Conservation (phyloP, 2,888 invertebrate genomes). For the Phaonia tiefii region DNA sequence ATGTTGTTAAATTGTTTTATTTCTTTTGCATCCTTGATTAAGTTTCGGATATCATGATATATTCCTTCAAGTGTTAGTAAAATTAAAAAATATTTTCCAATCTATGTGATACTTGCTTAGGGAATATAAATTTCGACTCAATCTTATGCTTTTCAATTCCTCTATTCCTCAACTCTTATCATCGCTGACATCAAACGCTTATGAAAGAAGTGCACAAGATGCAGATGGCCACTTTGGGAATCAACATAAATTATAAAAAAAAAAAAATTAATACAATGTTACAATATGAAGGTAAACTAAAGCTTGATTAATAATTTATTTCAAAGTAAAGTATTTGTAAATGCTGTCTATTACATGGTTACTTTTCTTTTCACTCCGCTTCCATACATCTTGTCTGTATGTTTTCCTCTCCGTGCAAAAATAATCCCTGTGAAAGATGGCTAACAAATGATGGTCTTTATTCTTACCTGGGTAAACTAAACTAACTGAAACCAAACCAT, state of each 20-base stretch:
- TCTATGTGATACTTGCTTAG: too few species aligned
- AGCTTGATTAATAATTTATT: constrained; percentile 66
- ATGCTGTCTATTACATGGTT: background rate
- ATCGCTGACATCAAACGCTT: constrained; percentile 16
- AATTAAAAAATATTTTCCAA: too few species aligned
- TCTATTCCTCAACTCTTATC: background rate
- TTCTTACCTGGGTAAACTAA: constrained; percentile 36
- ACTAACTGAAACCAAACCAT: background rate
- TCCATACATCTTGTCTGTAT: background rate
- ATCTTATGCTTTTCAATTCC: background rate
- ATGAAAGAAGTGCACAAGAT: background rate
- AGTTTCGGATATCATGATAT: too few species aligned
- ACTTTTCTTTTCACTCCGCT: background rate
- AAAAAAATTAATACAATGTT: constrained; percentile 41
- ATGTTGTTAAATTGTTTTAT: too few species aligned
- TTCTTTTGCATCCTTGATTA: too few species aligned
- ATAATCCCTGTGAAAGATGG: constrained; percentile 26
- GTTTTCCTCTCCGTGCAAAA: background rate
- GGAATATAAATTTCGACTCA: too few species aligned
- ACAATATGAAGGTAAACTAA: constrained; percentile 57
- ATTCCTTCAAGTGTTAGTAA: too few species aligned
- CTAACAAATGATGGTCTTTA: constrained; percentile 38
- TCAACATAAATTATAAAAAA: too few species aligned
- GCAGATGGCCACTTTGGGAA: too few species aligned
- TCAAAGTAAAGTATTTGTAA: constrained; percentile 24